Evolutionary conservation across 2,113 vertebrate genomes (phyloP).

Genomic region (Psilopsiagon aymara): DNA sequence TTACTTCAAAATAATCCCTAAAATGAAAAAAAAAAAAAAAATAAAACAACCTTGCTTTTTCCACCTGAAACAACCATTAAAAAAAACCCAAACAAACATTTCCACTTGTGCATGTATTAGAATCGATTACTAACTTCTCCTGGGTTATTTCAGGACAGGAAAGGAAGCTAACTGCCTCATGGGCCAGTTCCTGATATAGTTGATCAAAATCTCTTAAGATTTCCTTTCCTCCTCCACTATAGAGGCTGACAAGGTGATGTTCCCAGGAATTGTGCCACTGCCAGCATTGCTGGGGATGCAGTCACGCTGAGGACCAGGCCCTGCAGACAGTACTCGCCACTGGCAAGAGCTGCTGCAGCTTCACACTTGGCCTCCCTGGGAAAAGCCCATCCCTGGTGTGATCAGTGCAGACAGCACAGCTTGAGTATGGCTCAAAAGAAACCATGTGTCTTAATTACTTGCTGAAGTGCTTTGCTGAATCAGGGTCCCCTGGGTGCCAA

Average conservation of each 20-base stretch:
- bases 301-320: not conserved
- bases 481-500: not conserved
- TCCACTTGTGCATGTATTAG: not conserved
- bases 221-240: not conserved
- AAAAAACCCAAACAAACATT: not conserved
- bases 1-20: not conserved
- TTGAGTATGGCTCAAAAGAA: not conserved
- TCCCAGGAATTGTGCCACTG: fast-evolving
- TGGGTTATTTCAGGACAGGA: not conserved
- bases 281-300: fast-evolving
- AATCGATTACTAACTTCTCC: not conserved
- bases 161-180: not conserved
- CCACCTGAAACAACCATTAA: not conserved
- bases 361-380: not conserved
- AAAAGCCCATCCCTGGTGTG: not conserved
- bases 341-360: not conserved
- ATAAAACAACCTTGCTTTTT: not conserved
- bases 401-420: fast-evolving
- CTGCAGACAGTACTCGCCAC: no score
- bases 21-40: not conserved
- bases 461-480: not conserved
- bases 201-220: not conserved
- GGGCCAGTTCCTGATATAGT: not conserved
- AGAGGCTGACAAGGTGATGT: not conserved
- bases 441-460: not conserved